phyloP scores from a whole-genome alignment of 2,888 invertebrate species.

The Flexamia atlantica region DNA sequence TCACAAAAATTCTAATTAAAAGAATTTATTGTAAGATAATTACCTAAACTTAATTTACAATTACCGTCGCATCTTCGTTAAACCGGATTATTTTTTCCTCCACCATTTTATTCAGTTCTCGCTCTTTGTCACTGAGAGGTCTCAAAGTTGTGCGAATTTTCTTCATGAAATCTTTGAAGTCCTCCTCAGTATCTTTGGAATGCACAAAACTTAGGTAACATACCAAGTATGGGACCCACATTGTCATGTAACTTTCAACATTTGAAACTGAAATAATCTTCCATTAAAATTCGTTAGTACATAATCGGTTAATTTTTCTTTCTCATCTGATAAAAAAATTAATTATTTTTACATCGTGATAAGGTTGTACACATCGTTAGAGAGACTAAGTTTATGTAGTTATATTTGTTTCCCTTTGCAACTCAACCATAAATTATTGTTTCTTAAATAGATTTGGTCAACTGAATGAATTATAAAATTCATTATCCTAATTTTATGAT shows the following conservation, averaged over 20 bases:
- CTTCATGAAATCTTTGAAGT: slow-evolving; percentile 2
- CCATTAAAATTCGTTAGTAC: no score
- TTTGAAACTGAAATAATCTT: no score
- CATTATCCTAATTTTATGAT: no score
- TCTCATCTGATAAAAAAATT: background rate
- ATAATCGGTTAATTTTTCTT: slow-evolving; percentile 7
- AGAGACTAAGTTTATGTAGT: no score
- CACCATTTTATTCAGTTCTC: background rate
- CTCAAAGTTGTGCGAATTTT: background rate
- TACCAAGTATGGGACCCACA: background rate
- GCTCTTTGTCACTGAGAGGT: background rate
- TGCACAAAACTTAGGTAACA: background rate
- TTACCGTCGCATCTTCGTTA: slow-evolving; percentile 9
- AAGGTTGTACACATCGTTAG: background rate
- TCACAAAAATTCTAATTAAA: no score
- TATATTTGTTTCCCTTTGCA: no score
- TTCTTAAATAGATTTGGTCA: no score
- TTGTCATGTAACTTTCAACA: background rate
- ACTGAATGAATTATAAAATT: no score
- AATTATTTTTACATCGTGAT: background rate
- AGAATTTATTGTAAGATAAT: background rate
- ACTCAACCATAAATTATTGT: no score
- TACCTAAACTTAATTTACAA: background rate
- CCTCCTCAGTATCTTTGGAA: background rate
- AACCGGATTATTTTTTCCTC: background rate